Evolutionary conservation across 2,797 vertebrate genomes (phyloP), one percentile per base, ranked within the genome.

Genomic region (Pangasius larnaudii): DNA sequence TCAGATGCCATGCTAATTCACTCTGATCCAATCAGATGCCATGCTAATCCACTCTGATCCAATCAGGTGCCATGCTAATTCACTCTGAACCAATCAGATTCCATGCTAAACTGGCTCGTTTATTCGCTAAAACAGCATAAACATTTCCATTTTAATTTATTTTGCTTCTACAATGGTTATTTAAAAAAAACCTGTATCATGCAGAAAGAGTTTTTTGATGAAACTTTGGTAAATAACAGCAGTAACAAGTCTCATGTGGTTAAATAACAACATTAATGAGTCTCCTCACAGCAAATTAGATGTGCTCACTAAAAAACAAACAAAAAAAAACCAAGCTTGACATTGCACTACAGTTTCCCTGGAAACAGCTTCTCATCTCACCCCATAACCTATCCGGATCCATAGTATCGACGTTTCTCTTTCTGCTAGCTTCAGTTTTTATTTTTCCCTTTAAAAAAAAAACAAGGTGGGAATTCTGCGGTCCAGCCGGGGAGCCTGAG

Each of bases 301-400:
- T 22, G 42, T 11, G n/a, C 27, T 33, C 7, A n/a, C 71, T 2
- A 53, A 74, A 61, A 72, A 74, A 42, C 16, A 74, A 22, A 9
- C 3, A 33, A 33, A 84, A 9, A 49, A 30, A 27, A 11, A 1
- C 33, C 14, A 16, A 16, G 11, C 46, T 72, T 85, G 53, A 85
- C 33, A 85, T 63, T 36, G 71, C 19, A 2, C 71, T 61, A 59
- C 85, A 49, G 85, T 86, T 86, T 78, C 72, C 72, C 39, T 65
- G 74, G 85, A 78, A 86, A 86, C 59, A 4, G 58, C 71, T 77
- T 33, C 59, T 86, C 85, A 24, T 77, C 71, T 86, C 71, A 75
- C 39, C 71, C 72, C 71, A 13, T 30, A 84, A 86, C 85, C 71
- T 46, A 13, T 11, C 14, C 7, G 18, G 27, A 77, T 86, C 53